Percentiles rank a stretch among this genome's conserved stretches.
Conservation (phyloP, 2,888 invertebrate genomes). For the Pycnomerus fuliginosus region DNA sequence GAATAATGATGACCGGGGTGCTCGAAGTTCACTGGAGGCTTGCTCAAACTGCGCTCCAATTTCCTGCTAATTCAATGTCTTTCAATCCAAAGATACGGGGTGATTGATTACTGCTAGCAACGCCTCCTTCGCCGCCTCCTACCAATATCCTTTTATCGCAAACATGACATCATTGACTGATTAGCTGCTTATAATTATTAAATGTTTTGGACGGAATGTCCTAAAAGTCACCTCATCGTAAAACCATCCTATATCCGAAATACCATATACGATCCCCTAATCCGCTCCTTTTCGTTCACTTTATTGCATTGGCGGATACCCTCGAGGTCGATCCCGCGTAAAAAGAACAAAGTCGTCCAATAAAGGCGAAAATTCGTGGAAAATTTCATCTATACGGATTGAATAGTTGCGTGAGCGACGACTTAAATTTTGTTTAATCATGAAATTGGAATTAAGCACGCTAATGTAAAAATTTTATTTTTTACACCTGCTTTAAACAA, state of each 20-base stretch:
- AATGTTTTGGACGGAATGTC: too few species aligned
- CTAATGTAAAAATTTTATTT: conserved; percentile 2
- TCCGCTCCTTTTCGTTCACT: neutral
- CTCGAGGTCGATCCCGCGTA: neutral
- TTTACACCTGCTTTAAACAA: conserved; percentile 14
- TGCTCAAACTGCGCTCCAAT: conserved; percentile 49
- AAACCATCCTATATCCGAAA: neutral
- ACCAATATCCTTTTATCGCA: conserved; percentile 30
- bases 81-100: conserved; percentile 54
- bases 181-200: too few species aligned
- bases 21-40: conserved; percentile 35
- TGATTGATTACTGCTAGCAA: conserved; percentile 50
- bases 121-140: conserved; percentile 34
- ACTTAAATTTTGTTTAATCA: neutral
- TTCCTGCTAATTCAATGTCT: conserved; percentile 58
- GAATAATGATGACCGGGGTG: conserved; percentile 46
- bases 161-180: conserved; percentile 13
- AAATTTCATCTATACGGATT: neutral
- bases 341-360: neutral
- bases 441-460: neutral
- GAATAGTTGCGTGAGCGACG: neutral
- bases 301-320: neutral
- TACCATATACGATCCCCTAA: too few species aligned
- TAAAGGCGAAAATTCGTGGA: neutral
- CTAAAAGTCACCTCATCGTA: neutral